These are phyloP conservation scores for Polietes domitor DNA, from an alignment of 2,888 invertebrate genomes.

Conservation along the genomic window DNA sequence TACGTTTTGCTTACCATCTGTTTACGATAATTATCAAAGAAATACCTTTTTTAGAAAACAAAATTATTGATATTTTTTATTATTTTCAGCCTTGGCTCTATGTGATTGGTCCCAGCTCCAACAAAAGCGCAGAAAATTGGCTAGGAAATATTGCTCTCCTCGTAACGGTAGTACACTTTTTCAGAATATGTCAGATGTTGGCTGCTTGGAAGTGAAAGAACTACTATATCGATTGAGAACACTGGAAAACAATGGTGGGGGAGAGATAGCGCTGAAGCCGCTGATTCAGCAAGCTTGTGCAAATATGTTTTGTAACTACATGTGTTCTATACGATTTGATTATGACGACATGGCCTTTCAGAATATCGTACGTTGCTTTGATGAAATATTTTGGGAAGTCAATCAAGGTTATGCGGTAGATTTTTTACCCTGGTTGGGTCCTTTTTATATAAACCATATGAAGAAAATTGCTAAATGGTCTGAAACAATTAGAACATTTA, in stretches of 20 bases:
- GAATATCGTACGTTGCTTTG: conserved; percentile 87
- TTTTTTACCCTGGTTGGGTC: conserved; percentile 90
- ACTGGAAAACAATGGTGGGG: too few species aligned
- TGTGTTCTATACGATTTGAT: conserved; percentile 91
- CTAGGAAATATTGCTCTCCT: conserved; percentile 91
- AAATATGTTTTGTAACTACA: conserved; percentile 93
- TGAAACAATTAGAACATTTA: conserved; percentile 87
- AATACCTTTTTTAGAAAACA: too few species aligned
- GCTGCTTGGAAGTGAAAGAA: conserved; percentile 84
- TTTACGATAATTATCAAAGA: too few species aligned
- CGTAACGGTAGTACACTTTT: conserved; percentile 87
- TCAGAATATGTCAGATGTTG: conserved; percentile 87
- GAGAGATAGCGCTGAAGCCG: conserved; percentile 78
- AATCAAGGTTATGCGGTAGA: conserved; percentile 94
- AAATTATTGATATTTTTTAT: conserved; percentile 63
- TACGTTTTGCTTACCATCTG: too few species aligned
- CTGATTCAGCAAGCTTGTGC: conserved; percentile 88
- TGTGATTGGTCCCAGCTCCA: conserved; percentile 94
- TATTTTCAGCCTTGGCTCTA: conserved; percentile 88
- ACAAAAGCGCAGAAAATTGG: conserved; percentile 88
- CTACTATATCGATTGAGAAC: too few species aligned
- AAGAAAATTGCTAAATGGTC: conserved; percentile 87
- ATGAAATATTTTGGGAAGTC: conserved; percentile 95
- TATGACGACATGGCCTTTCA: conserved; percentile 87
- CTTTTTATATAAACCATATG: conserved; percentile 87